Base-by-base conservation (phyloP, 2,888 invertebrate genomes). In the Ischnus inquisitorius region DNA sequence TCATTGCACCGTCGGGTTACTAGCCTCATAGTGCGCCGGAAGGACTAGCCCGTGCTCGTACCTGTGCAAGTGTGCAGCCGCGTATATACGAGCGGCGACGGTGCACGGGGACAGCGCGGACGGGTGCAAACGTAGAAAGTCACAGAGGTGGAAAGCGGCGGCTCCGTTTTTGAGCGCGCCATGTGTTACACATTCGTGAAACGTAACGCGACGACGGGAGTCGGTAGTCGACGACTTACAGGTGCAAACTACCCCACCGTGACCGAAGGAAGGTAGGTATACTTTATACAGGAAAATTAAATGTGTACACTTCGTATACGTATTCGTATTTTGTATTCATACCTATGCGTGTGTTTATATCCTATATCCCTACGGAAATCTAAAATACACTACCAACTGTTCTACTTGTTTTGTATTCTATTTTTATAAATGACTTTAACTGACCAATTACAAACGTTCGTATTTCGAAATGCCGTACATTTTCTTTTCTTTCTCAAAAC, bases 171-270 rank as follows among this genome's bases (percentile, higher is more conserved):
- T 34, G 46, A 62, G 41, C 57, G 79, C 78, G 82, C 87, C 88
- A 88, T 88, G 87, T 89, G 88, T 85, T 84, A 84, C 79, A 83
- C 86, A 87, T 87, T 86, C 79, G 84, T 79, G 79, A 74, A 81
- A 81, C 67, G 82, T 72, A 86, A 83, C 68, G 41, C 39, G 62
- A 25, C 28, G 48, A 57, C 71, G 65, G 64, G 6, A 4, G 34
- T 34, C 72, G 72, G 65, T 64, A 60, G 76, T 8, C 65, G 67
- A 72, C 54, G 72, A 75, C 83, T 85, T 85, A 92, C 92, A 92
- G 92, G 91, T 92, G 92, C 89, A 91, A 91, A 89, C 90, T 93
- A 92, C 92, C 92, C 92, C 92, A 92, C 92, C 92, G 92, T 93
- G 91, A 92, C 92, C 91, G 88, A 89, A 65, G 81, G 72, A 80